Base-by-base conservation (phyloP, 1,140 invertebrate species). In the Drosophila carrolli region DNA sequence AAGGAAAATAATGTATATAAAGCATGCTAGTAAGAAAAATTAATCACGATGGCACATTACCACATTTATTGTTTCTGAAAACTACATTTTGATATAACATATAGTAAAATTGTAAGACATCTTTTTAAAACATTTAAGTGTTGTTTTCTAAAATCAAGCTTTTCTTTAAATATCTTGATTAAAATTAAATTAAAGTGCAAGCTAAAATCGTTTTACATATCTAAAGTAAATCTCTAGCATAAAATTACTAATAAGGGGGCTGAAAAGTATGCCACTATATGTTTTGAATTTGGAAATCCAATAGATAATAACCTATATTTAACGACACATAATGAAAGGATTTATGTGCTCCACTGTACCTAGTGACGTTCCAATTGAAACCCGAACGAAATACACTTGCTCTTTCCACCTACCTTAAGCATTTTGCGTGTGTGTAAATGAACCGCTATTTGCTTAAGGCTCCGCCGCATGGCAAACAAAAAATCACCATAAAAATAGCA, bases 371-470 rank as follows among this genome's bases (percentile, higher is more conserved):
- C 51, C 23, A 57, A 65, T 62, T 75, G 43, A 60, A 62, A 51
- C 37, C 40, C 29, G 13, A 75, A 51, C 44, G 13, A 23, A 55
- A 14, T 53, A 8, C 5, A 41, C n/a, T 7, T 11, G 19, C 53
- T 72, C 38, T 16, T 23, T 14, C 44, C 9, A 11, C 23, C 19
- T 50, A 37, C 5, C 41, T 19, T 7, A 32, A 32, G 6, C 8
- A 4, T 44, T 56, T 38, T 55, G 38, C 60, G 40, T 53, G 16
- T 65, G 41, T 65, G 43, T 78, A 73, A 72, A 75, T 62, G 67
- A 61, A 56, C 82, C 55, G 47, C 48, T 88, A 66, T 82, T 83
- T 88, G 60, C 37, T 59, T 14, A 66, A 62, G 68, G 60, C 51
- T 74, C 41, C 44, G 50, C 73, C 78, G 74, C 58, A 55, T 23